Conservation (phyloP, 2,888 invertebrate species). For the Nymphalis urticae region DNA sequence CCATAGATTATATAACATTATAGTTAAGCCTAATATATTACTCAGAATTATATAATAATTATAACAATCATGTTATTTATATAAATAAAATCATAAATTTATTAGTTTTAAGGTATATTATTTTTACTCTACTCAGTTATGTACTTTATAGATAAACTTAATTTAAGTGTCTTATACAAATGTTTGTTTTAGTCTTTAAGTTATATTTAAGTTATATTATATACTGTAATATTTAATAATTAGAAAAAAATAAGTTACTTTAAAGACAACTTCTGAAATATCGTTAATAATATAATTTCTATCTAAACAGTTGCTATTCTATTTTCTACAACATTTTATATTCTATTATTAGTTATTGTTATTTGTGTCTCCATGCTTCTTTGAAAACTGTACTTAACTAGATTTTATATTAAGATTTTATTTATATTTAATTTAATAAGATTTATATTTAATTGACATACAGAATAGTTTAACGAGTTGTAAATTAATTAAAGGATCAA, state of each 20-base stretch:
- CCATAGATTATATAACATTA: neutral
- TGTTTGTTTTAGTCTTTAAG: neutral
- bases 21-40: neutral
- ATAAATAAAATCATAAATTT: neutral
- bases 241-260: neutral
- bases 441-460: too few relatives aligned
- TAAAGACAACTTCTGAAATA: neutral
- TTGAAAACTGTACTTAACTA: neutral
- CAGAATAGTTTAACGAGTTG: neutral
- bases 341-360: slow-evolving; percentile 10
- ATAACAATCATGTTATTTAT: slow-evolving; percentile 3
- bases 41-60: neutral
- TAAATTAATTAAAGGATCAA: neutral
- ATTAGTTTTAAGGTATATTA: slow-evolving; percentile 5
- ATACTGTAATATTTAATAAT: neutral
- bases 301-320: slow-evolving; percentile 26
- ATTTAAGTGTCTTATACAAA: neutral
- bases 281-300: slow-evolving; percentile 20
- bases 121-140: slow-evolving; percentile 14
- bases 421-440: too few relatives aligned
- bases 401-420: slow-evolving; percentile 7
- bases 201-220: neutral
- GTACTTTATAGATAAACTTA: neutral
- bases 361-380: slow-evolving; percentile 5
- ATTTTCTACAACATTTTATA: slow-evolving; percentile 21